phyloP scores from a whole-genome alignment of 2,888 invertebrate species.

The Cerceris rybyensis region DNA sequence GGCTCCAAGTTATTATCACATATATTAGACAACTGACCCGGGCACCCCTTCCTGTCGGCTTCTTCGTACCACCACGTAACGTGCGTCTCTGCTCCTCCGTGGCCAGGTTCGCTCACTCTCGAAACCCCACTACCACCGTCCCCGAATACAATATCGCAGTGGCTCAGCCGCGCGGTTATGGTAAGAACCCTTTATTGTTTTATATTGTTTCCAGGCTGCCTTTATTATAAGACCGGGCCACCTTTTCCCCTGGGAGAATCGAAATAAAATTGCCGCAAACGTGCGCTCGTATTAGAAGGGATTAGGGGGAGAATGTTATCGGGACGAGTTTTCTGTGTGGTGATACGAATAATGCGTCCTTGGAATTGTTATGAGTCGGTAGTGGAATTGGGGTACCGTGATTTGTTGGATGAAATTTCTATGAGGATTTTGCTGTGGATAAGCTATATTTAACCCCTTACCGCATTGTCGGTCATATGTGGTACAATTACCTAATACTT shows the following conservation, averaged over 20 bases:
- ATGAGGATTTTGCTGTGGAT: too few species aligned
- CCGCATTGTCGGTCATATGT: too few species aligned
- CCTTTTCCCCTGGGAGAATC: constrained; percentile 61
- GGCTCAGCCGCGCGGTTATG: constrained; percentile 74
- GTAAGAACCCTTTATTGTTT: constrained; percentile 80
- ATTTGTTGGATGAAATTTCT: not conserved
- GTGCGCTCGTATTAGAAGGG: constrained; percentile 37
- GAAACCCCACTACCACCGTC: constrained; percentile 28
- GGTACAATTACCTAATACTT: too few species aligned
- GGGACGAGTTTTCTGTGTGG: constrained; percentile 12
- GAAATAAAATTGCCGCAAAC: constrained; percentile 76
- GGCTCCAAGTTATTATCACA: constrained; percentile 79
- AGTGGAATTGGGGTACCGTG: not conserved
- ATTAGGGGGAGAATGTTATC: constrained; percentile 13
- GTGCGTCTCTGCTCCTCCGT: too few species aligned
- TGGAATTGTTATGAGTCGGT: constrained; percentile 5
- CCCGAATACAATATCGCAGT: constrained; percentile 75
- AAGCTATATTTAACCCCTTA: too few species aligned
- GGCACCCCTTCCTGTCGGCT: constrained; percentile 46
- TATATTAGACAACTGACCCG: constrained; percentile 80
- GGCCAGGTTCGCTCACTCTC: too few species aligned
- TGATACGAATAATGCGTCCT: constrained; percentile 19
- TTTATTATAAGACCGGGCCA: constrained; percentile 70
- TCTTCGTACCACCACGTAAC: too few species aligned
- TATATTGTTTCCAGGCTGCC: constrained; percentile 79